Evolutionary conservation across 2,797 vertebrate genomes (phyloP).

Genomic region (Apogon hyalosoma): DNA sequence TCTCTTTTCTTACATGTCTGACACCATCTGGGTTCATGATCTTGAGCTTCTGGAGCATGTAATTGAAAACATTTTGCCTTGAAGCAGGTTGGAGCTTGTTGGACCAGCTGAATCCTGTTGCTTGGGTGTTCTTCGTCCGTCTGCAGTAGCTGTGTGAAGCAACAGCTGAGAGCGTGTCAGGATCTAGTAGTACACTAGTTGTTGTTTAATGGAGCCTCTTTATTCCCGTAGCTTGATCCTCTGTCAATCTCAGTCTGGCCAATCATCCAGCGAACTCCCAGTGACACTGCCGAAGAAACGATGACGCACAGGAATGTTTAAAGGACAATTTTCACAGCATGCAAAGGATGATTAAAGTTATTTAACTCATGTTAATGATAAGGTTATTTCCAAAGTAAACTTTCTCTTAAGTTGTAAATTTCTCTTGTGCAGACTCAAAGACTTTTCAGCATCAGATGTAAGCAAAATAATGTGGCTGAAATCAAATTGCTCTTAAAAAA

Average conservation of each 20-base stretch:
- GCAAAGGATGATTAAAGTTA: background rate
- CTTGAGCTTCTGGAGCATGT: too few species aligned
- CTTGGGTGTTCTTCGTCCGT: background rate
- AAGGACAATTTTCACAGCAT: background rate
- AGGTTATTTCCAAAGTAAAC: slow-evolving; percentile 40
- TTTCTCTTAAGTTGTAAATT: background rate
- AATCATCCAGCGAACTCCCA: slow-evolving; percentile 95
- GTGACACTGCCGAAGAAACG: slow-evolving; percentile 83
- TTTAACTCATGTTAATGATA: background rate
- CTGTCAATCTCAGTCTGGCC: slow-evolving; percentile 94
- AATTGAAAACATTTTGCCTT: background rate
- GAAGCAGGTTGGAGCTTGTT: slow-evolving; percentile 46
- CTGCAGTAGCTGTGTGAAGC: slow-evolving; percentile 21
- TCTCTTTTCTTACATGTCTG: too few species aligned
- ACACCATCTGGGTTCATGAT: too few species aligned
- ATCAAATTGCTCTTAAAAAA: background rate
- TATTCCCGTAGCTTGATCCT: slow-evolving; percentile 92
- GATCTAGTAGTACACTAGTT: slow-evolving; percentile 67
- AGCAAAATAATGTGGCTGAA: background rate
- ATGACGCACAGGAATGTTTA: slow-evolving; percentile 10
- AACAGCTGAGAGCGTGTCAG: slow-evolving; percentile 30
- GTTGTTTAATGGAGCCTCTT: slow-evolving; percentile 80
- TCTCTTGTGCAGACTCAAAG: background rate
- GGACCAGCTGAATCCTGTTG: background rate
- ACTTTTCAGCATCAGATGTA: background rate